Conservation (phyloP, 2,888 invertebrate species). For the Coelopa pilipes region DNA sequence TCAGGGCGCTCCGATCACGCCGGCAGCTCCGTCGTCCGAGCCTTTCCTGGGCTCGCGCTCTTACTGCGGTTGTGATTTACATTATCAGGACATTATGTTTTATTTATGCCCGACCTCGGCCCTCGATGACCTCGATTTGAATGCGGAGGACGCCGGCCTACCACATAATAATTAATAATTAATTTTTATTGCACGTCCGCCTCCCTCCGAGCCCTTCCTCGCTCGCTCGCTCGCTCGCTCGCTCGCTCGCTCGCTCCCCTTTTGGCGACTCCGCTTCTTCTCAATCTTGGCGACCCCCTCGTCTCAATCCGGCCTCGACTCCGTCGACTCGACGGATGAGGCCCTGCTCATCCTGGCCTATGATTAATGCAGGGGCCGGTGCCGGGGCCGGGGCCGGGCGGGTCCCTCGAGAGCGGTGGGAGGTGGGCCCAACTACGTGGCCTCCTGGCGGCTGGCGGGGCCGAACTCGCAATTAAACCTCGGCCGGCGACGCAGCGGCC, state of each 20-base stretch:
- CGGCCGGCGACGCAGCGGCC: neutral
- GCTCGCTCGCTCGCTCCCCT: too few relatives aligned
- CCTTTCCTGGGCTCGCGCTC: too few relatives aligned
- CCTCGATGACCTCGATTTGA: too few relatives aligned
- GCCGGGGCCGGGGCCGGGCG: neutral
- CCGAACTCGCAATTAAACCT: constrained; percentile 27
- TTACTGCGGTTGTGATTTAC: neutral
- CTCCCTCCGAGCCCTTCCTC: too few relatives aligned
- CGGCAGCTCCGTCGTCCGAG: too few relatives aligned
- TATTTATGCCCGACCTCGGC: neutral
- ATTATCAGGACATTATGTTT: constrained; percentile 20
- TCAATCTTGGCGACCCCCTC: neutral
- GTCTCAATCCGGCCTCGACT: neutral
- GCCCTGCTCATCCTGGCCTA: constrained; percentile 27
- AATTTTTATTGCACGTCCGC: too few relatives aligned
- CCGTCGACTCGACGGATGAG: neutral
- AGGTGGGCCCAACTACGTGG: neutral
- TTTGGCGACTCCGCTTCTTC: too few relatives aligned
- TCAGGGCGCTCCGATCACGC: too few relatives aligned
- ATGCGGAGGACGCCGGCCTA: too few relatives aligned
- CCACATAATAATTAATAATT: too few relatives aligned
- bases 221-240: too few relatives aligned
- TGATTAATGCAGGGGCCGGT: constrained; percentile 21
- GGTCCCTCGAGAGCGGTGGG: neutral
- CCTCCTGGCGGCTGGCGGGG: neutral